phyloP scores from a whole-genome alignment of 2,113 vertebrate genomes.

The Psophia crepitans region DNA sequence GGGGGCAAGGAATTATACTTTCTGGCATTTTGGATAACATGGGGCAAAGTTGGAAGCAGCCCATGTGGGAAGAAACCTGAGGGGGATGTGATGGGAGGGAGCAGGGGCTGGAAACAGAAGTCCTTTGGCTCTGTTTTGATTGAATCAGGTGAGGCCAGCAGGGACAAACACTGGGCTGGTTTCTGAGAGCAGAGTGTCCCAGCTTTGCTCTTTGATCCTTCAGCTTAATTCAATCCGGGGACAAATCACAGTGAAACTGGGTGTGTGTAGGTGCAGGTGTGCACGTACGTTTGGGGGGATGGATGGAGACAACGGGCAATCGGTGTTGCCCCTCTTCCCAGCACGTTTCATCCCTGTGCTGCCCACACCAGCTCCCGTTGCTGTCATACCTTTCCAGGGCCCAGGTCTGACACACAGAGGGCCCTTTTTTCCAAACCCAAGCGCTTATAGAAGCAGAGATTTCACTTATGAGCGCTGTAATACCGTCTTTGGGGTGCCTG shows the following conservation, averaged over 20 bases:
- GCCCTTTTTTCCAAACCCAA: background rate
- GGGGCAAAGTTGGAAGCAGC: background rate
- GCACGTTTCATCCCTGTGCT: background rate
- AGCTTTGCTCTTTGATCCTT: constrained; percentile 38
- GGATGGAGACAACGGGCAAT: background rate
- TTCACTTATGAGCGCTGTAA: background rate
- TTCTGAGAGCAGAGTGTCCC: background rate
- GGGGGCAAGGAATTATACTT: background rate
- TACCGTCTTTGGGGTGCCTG: background rate
- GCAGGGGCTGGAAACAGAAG: background rate
- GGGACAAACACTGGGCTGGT: background rate
- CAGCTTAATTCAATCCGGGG: constrained; percentile 15
- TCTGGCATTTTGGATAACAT: background rate
- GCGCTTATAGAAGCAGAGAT: background rate
- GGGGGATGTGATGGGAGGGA: background rate
- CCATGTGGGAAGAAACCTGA: background rate
- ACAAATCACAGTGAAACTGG: background rate
- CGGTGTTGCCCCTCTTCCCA: background rate
- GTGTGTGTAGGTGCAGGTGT: background rate
- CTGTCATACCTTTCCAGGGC: background rate
- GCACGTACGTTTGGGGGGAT: background rate
- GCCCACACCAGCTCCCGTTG: background rate
- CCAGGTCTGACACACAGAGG: background rate
- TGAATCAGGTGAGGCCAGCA: constrained; percentile 20
- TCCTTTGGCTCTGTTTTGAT: background rate